phyloP scores from a whole-genome alignment of 2,113 vertebrate species.

The Oreochromis spilurus region DNA sequence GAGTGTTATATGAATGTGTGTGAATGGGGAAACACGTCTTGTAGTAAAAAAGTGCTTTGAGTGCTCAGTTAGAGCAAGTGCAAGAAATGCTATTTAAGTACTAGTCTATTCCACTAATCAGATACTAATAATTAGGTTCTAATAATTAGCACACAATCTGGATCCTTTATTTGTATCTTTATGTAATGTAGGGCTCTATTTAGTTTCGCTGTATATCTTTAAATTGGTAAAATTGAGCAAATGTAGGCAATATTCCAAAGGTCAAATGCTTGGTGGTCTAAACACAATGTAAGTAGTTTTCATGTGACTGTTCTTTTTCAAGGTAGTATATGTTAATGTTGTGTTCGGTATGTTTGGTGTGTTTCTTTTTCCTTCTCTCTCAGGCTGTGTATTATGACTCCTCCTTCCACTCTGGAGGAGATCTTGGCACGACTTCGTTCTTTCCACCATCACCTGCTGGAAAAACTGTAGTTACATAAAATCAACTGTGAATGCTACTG shows the following conservation, averaged over 20 bases:
- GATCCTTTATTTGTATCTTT: not conserved
- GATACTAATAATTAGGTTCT: not conserved
- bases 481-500: not conserved
- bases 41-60: not conserved
- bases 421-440: slow-evolving; percentile 4
- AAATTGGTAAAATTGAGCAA: not conserved
- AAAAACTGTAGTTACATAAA: not conserved
- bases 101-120: not conserved
- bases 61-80: not conserved
- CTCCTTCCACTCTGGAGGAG: slow-evolving; percentile 29
- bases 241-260: not conserved
- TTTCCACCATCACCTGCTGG: slow-evolving; percentile 49
- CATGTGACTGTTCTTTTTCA: not conserved
- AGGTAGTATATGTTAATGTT: not conserved
- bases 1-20: not conserved
- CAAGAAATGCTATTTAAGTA: not conserved
- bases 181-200: not conserved
- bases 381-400: slow-evolving; percentile 47
- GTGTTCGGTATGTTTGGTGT: not conserved
- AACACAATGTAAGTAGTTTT: not conserved
- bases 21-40: not conserved
- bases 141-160: not conserved
- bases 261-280: not conserved
- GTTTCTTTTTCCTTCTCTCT: not conserved
- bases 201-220: not conserved